phyloP scores from a whole-genome alignment of 1,140 invertebrate species.

The Pachypeltis micranthus region DNA sequence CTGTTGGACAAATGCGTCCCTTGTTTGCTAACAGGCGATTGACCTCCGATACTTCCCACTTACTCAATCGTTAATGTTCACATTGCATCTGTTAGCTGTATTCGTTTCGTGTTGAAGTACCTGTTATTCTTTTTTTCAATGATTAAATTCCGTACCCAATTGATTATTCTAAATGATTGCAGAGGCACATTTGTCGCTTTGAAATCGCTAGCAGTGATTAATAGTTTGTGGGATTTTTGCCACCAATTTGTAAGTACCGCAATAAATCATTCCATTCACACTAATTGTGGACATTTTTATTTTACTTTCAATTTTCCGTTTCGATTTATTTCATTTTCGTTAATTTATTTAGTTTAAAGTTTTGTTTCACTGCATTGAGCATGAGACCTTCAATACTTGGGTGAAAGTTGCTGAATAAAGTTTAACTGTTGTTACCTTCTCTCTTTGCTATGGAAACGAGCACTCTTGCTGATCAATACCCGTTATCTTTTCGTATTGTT shows the following conservation, averaged over 20 bases:
- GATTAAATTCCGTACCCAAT: not conserved
- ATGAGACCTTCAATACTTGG: conserved; percentile 8
- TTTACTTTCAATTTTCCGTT: not conserved
- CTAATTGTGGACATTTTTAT: not conserved
- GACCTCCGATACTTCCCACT: not conserved
- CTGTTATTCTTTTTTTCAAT: not conserved
- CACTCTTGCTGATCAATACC: not conserved
- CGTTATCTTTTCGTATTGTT: not conserved
- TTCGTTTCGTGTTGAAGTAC: not conserved
- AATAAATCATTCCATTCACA: not conserved
- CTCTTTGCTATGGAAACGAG: not conserved
- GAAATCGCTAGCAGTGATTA: not conserved
- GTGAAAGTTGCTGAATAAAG: not conserved
- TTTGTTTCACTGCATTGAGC: conserved; percentile 1
- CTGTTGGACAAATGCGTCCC: conserved; percentile 5
- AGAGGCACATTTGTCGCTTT: not conserved
- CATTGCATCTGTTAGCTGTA: not conserved
- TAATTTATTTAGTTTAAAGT: not conserved
- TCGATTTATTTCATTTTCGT: no score
- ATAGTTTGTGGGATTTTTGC: not conserved
- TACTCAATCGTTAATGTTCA: not conserved
- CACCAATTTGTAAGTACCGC: not conserved
- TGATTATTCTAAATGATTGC: conserved; percentile 6
- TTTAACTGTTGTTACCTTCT: conserved; percentile 1
- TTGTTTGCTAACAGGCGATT: conserved; percentile 2